These are phyloP conservation scores for Anniella stebbinsi DNA, from an alignment of 2,797 vertebrate genomes.

Conservation along the genomic window DNA sequence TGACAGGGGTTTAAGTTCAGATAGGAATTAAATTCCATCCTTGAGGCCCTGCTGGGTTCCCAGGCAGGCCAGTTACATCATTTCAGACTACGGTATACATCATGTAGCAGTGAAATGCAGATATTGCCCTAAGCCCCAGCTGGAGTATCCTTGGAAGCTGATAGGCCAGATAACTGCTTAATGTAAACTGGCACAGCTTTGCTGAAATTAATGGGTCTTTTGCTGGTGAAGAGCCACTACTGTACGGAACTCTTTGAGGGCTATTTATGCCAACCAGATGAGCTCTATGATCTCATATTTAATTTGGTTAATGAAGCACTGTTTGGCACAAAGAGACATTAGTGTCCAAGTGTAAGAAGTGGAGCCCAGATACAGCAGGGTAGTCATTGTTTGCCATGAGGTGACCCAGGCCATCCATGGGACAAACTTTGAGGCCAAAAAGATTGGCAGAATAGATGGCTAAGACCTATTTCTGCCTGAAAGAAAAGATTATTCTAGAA, in stretches of 20 bases:
- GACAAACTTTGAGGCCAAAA: conserved; percentile 21
- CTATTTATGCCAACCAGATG: neutral
- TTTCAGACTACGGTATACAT: neutral
- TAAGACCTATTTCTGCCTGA: neutral
- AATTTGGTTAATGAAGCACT: conserved; percentile 48
- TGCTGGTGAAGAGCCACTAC: neutral
- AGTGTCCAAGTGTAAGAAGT: neutral
- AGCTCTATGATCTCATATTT: conserved; percentile 6
- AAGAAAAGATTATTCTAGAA: neutral
- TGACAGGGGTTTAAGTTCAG: neutral
- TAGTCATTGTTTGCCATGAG: conserved; percentile 2
- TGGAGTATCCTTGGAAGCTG: neutral
- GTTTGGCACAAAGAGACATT: neutral
- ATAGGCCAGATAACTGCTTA: neutral
- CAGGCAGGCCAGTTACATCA: neutral
- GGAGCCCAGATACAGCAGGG: conserved; percentile 13
- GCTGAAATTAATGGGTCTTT: neutral
- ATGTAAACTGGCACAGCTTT: neutral
- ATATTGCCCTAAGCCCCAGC: neutral
- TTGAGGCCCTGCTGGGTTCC: neutral
- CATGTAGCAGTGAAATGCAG: neutral
- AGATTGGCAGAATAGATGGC: conserved; percentile 21
- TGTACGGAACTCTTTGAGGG: neutral
- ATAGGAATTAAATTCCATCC: no score
- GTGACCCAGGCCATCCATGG: neutral